phyloP scores from a whole-genome alignment of 2,888 invertebrate species.

The Limnephilus auricula region DNA sequence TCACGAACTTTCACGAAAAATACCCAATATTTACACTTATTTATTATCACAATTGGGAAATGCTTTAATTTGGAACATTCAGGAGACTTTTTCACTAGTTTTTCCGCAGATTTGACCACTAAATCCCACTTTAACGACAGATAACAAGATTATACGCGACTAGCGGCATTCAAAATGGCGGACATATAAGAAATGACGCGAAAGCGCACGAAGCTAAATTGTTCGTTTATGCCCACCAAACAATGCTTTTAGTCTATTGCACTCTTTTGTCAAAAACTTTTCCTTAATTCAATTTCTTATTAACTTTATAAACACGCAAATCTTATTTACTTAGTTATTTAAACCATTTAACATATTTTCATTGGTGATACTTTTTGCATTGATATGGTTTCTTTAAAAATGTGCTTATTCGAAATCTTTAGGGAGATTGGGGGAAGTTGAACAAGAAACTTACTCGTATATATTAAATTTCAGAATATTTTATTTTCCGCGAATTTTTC shows the following conservation, averaged over 20 bases:
- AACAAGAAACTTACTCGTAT: neutral
- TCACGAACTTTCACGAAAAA: slow-evolving; percentile 76
- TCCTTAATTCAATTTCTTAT: neutral
- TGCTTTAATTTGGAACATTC: slow-evolving; percentile 21
- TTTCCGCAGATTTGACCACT: slow-evolving; percentile 54
- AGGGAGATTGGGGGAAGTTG: neutral
- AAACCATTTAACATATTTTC: neutral
- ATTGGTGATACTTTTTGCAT: neutral
- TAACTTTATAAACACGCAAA: neutral
- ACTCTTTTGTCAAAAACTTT: slow-evolving; percentile 47
- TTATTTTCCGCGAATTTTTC: no score
- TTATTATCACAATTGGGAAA: slow-evolving; percentile 71
- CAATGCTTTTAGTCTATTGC: slow-evolving; percentile 49
- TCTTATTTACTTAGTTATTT: neutral
- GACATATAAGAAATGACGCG: slow-evolving; percentile 70
- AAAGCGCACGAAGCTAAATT: slow-evolving; percentile 73
- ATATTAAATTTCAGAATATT: neutral
- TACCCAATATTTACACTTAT: slow-evolving; percentile 73
- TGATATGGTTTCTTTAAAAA: neutral
- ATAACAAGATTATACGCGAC: slow-evolving; percentile 72
- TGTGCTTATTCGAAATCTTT: neutral
- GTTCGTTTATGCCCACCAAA: slow-evolving; percentile 53
- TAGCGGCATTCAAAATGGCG: slow-evolving; percentile 80
- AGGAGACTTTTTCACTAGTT: slow-evolving; percentile 44
- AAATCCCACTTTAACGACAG: slow-evolving; percentile 59